phyloP scores from a whole-genome alignment of 2,888 invertebrate species.

The Lordiphosa fenestrarum region DNA sequence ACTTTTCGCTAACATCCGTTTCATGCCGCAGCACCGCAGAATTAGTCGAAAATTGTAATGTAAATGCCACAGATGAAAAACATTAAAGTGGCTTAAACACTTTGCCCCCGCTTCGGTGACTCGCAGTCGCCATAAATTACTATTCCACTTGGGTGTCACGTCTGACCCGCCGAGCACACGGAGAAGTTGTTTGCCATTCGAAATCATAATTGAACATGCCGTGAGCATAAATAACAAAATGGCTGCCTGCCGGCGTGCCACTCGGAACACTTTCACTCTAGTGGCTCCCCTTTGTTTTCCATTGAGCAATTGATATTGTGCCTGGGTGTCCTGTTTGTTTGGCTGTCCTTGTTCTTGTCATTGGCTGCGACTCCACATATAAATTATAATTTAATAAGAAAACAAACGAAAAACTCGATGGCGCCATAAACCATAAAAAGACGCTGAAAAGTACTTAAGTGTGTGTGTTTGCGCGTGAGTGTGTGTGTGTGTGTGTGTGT shows the following conservation, averaged over 20 bases:
- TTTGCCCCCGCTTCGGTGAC: too few relatives aligned
- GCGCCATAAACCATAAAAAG: conserved; percentile 73
- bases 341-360: conserved; percentile 35
- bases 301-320: conserved; percentile 65
- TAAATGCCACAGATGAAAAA: too few relatives aligned
- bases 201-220: conserved; percentile 47
- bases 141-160: too few relatives aligned
- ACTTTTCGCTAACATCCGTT: too few relatives aligned
- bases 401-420: conserved; percentile 72
- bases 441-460: conserved; percentile 69
- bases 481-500: conserved; percentile 12
- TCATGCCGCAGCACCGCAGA: too few relatives aligned
- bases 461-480: too few relatives aligned
- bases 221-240: conserved; percentile 44
- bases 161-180: conserved; percentile 3
- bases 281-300: conserved; percentile 38
- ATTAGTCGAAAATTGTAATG: too few relatives aligned
- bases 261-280: conserved; percentile 4
- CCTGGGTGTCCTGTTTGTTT: conserved; percentile 21
- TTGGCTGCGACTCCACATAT: conserved; percentile 51
- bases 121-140: too few relatives aligned
- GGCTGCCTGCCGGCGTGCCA: neutral
- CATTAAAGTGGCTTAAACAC: too few relatives aligned
- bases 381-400: conserved; percentile 76
- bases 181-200: conserved; percentile 41